Evolutionary conservation across 2,113 vertebrate genomes (phyloP), one percentile per base, ranked within the genome.

Genomic region (Ciconia maguari): DNA sequence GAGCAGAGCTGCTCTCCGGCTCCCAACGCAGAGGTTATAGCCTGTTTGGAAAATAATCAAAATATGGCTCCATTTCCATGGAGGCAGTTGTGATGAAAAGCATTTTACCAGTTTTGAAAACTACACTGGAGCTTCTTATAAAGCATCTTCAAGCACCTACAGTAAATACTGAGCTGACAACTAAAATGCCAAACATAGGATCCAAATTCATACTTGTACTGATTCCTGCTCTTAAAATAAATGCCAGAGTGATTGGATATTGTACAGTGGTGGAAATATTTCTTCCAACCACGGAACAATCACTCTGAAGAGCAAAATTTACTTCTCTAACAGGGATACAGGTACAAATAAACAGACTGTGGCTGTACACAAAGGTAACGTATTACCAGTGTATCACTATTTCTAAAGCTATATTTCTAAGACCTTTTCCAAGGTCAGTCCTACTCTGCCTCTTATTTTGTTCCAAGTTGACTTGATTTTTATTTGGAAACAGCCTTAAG

Each of bases 161-260:
- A 2, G 54, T 96, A 93, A 98, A 96, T 93, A 89, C 41, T 13
- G 92, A 90, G 80, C 95, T 97, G 95, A 85, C 95, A 94, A 83
- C 54, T 51, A 8, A 55, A 94, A 83, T 41, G 44, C 71, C 92
- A 76, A 93, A 86, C 70, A 48, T 20, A 64, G 46, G 46, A 66
- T 95, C 38, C 85, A 88, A 95, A 93, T 93, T 95, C 89, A 54
- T 92, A 66, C 93, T 91, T 75, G 90, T 46, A 69, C 72, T 36
- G 72, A 92, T 94, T 97, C 95, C 94, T 94, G 94, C 95, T 62
- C 90, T 94, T 48, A 81, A 95, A 96, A 97, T 68, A 96, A 97
- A 97, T 64, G 89, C 91, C 82, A 54, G 94, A 81, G 57, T 89
- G 97, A 97, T 89, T 98, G 92, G 92, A 76, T 95, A 96, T 95